phyloP scores from a whole-genome alignment of 53 echinoderm and acorn worm species.

The Antedon mediterranea region DNA sequence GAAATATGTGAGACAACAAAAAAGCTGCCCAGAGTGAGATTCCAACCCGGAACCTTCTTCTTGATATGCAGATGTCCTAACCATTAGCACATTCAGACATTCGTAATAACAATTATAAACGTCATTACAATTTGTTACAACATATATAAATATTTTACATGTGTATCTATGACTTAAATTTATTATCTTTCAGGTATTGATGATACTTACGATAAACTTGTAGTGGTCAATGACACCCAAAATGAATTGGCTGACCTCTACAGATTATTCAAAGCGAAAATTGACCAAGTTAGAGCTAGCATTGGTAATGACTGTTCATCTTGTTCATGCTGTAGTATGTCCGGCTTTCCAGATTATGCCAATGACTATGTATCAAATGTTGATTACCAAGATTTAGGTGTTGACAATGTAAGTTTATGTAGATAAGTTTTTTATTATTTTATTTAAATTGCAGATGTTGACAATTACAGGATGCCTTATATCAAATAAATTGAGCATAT shows the following conservation, averaged over 20 bases:
- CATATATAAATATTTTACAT: not conserved
- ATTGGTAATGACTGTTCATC: constrained; percentile 17
- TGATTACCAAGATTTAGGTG: constrained; percentile 39
- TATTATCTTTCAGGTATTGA: constrained; percentile 34
- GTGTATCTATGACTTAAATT: not conserved
- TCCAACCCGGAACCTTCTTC: no score
- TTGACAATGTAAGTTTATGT: constrained; percentile 2
- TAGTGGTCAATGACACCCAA: constrained; percentile 38
- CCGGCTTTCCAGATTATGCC: constrained; percentile 10
- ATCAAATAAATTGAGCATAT: no score
- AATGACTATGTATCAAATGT: constrained; percentile 23
- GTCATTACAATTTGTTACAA: no score
- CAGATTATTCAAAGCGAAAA: constrained; percentile 8
- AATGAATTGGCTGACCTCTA: constrained; percentile 30
- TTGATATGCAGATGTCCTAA: no score
- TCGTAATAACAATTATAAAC: no score
- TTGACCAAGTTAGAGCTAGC: constrained; percentile 1
- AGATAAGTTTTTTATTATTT: not conserved
- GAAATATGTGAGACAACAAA: no score
- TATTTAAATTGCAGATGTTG: no score
- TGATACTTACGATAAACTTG: constrained; percentile 35
- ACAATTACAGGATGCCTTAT: no score
- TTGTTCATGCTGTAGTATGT: constrained; percentile 14
- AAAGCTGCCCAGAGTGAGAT: no score
- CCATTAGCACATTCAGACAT: no score